These are phyloP conservation scores for Drosophila orosa DNA, from an alignment of 1,140 invertebrate genomes.

Conservation along the genomic window DNA sequence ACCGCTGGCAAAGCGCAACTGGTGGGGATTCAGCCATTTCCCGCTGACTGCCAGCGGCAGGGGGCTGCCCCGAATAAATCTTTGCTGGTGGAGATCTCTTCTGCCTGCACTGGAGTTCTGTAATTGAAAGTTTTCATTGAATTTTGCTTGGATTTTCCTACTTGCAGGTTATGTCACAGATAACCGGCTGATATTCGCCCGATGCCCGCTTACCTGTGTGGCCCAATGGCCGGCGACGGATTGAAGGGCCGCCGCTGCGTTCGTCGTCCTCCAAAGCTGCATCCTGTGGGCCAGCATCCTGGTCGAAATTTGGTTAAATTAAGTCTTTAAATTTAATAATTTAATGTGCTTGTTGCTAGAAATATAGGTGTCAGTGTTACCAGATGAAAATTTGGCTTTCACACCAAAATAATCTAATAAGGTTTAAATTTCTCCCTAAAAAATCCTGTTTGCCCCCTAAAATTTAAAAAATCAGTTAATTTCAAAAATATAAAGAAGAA, in stretches of 20 bases:
- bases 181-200: constrained; percentile 7
- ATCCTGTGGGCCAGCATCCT: constrained; percentile 69
- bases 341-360: not conserved
- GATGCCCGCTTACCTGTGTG: constrained; percentile 56
- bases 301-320: constrained; percentile 46
- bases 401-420: too few species aligned
- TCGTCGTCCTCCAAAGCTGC: constrained; percentile 62
- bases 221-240: constrained; percentile 7
- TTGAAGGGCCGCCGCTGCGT: constrained; percentile 28
- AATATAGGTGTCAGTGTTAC: too few species aligned
- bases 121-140: constrained; percentile 23
- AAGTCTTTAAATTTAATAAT: constrained; percentile 33
- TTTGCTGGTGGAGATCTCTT: constrained; percentile 28
- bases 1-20: constrained; percentile 62
- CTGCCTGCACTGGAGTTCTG: constrained; percentile 4
- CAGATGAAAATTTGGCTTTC: too few species aligned
- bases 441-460: too few species aligned
- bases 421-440: too few species aligned
- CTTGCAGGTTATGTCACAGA: constrained; percentile 53
- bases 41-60: not conserved
- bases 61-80: not conserved
- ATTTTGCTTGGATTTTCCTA: not conserved
- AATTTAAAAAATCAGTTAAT: too few species aligned
- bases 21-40: constrained; percentile 5
- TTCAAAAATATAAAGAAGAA: too few species aligned